phyloP scores from a whole-genome alignment of 1,140 invertebrate genomes.

The Patella vulgata region DNA sequence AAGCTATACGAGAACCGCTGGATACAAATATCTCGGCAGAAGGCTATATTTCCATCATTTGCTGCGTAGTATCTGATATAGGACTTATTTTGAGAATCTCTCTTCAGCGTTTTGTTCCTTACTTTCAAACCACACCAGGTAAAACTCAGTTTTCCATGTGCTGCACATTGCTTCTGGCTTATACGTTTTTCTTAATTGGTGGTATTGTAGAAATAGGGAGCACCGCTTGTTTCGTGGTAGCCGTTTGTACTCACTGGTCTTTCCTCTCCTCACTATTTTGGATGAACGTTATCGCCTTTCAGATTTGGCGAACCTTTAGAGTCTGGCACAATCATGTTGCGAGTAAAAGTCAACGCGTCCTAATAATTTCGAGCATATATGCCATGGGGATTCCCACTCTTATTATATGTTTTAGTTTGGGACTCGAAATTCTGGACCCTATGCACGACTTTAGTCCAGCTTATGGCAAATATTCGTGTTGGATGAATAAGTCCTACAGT shows the following conservation, averaged over 20 bases:
- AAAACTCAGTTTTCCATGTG: conserved; percentile 29
- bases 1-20: too few species aligned
- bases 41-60: too few species aligned
- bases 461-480: conserved; percentile 25
- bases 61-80: too few species aligned
- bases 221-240: conserved; percentile 4
- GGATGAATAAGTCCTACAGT: conserved; percentile 17
- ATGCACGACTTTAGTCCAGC: conserved; percentile 9
- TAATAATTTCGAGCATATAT: conserved; percentile 10
- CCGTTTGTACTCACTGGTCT: conserved; percentile 15
- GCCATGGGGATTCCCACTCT: conserved; percentile 10
- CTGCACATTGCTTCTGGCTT: conserved; percentile 16
- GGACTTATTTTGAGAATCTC: too few species aligned
- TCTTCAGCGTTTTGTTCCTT: too few species aligned
- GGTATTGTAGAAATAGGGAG: conserved; percentile 16
- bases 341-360: background rate
- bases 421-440: conserved; percentile 15
- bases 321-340: conserved; percentile 24
- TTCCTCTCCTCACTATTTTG: conserved; percentile 25
- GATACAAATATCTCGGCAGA: too few species aligned
- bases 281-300: conserved; percentile 33
- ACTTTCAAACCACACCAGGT: background rate
- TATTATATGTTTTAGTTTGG: conserved; percentile 4
- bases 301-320: conserved; percentile 31
- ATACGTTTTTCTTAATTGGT: conserved; percentile 23